These are phyloP conservation scores for Globicephala melas DNA, from an alignment of 2,113 vertebrate genomes.

Conservation along the genomic window DNA sequence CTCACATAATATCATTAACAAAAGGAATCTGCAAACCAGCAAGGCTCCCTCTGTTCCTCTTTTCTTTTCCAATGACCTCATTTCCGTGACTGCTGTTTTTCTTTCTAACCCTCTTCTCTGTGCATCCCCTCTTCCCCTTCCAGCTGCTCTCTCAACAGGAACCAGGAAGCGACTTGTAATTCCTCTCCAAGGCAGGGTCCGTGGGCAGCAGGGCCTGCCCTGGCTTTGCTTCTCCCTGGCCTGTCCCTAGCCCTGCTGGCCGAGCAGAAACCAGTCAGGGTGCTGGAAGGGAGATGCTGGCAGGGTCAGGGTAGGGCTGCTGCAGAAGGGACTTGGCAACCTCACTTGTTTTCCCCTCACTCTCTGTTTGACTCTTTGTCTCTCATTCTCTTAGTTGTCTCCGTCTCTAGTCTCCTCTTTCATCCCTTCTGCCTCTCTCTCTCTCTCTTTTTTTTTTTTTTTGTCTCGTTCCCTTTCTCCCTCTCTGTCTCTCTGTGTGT, in stretches of 20 bases:
- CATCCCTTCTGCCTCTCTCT: neutral
- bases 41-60: neutral
- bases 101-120: neutral
- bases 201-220: neutral
- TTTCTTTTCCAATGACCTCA: neutral
- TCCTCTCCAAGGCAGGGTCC: neutral
- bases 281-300: neutral
- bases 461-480: neutral
- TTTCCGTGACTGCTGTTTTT: conserved; percentile 27
- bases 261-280: neutral
- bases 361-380: neutral
- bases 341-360: neutral
- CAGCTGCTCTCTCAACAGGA: neutral
- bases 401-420: neutral
- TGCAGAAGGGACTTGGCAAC: rapidly evolving
- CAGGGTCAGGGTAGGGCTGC: neutral
- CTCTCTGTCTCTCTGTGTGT: neutral
- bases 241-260: neutral
- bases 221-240: neutral
- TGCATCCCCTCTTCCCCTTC: neutral
- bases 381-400: neutral
- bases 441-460: neutral
- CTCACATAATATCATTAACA: neutral
- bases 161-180: neutral
- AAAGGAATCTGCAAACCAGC: neutral